Percentiles rank a stretch among this genome's conserved stretches.
phyloP scores from a whole-genome alignment of 1,140 invertebrate species.

The Argopecten irradians region DNA sequence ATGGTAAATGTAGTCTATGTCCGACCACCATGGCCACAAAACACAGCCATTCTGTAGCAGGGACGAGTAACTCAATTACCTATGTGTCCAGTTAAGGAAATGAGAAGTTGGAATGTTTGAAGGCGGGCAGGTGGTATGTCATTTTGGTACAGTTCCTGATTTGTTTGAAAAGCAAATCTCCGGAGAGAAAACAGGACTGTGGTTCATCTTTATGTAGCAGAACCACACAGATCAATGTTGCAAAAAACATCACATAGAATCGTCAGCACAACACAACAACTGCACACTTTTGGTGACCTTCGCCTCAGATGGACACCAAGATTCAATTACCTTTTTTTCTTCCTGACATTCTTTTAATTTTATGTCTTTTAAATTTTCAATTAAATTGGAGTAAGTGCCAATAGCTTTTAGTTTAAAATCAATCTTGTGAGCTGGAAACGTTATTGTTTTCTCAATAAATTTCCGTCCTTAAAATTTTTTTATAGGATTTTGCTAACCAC shows the following conservation, averaged over 20 bases:
- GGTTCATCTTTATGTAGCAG: background rate
- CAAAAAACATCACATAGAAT: background rate
- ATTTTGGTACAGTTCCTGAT: background rate
- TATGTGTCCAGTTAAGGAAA: background rate
- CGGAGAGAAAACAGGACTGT: background rate
- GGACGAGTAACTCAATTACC: background rate
- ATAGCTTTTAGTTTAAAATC: background rate
- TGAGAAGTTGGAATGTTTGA: background rate
- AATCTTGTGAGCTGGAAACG: background rate
- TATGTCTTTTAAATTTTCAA: constrained; percentile 5
- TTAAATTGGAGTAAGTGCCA: background rate
- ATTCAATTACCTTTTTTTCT: constrained; percentile 1
- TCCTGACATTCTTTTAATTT: background rate
- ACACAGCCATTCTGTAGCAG: background rate
- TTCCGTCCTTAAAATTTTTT: background rate
- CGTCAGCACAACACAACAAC: background rate
- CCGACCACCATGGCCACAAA: background rate
- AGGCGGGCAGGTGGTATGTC: background rate
- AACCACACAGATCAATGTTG: background rate
- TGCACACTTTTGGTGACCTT: background rate
- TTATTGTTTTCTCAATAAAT: background rate
- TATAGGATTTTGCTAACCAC: background rate
- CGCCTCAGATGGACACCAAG: background rate
- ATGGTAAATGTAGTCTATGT: background rate
- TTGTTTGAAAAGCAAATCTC: background rate